Evolutionary conservation across 2,888 invertebrate genomes (phyloP), one percentile per base, ranked within the genome.

Genomic region (Acanthopleura granulata): DNA sequence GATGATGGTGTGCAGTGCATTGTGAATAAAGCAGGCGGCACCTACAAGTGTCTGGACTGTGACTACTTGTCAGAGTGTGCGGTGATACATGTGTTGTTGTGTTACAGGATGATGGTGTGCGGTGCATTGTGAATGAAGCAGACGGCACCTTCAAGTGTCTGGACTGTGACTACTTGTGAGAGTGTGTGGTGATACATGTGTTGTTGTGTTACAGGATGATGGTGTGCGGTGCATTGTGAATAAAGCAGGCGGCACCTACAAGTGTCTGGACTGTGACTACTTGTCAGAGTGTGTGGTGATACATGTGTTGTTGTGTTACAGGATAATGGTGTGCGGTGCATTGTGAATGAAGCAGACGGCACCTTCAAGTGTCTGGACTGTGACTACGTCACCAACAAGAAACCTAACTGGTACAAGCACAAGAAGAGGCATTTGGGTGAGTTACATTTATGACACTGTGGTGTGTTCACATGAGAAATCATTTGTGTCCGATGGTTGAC

Each of bases 331-430:
- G 22, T 22, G 12, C 6, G 25, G 29, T 66, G 66, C 29, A 25
- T 3, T 16, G 73, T 82, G 62, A 77, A 80, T 74, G 79, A 75
- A n/a, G 80, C 83, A 76, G 29, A 18, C 4, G 86, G 87, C 0
- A 72, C 77, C 75, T 87, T 80, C 75, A 75, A 80, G 25, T 88
- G 88, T 81, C 77, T 81, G 9, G 81, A 84, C 30, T 89, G 89
- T 80, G 75, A 82, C 71, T 88, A 88, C 76, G 79, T 79, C 57
- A 89, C 87, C 22, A 80, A 78, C 29, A 86, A 85, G 75, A 84
- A 84, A 70, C 82, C 83, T 12, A 88, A 88, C 80, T 87, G 86
- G 82, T 86, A 86, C 80, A 89, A 89, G 77, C 89, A 89, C 76
- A 83, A 85, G 73, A 83, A 83, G 57, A 87, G 84, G 74, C 89